phyloP scores from a whole-genome alignment of 2,113 vertebrate genomes.

The Promerops cafer region DNA sequence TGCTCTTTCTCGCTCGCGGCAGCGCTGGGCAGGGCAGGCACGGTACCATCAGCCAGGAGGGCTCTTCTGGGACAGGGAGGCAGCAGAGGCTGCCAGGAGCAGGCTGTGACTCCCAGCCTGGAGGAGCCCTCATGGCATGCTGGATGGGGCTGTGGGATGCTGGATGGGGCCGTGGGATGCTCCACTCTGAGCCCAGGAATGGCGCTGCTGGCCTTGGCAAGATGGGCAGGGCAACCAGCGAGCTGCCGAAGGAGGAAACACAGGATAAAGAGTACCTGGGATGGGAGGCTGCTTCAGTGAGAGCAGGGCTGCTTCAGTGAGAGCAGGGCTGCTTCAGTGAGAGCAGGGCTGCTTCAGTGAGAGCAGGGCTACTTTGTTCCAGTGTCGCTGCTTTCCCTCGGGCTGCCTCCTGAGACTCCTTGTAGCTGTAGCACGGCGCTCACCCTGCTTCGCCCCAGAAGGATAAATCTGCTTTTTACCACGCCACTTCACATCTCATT shows the following conservation, averaged over 20 bases:
- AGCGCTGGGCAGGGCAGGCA: not conserved
- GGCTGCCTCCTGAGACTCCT: not conserved
- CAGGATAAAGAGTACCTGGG: not conserved
- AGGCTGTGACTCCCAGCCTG: not conserved
- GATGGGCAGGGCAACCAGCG: not conserved
- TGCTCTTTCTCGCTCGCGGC: not conserved
- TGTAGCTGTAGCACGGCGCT: not conserved
- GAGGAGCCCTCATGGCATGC: not conserved
- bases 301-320: not conserved
- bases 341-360: not conserved
- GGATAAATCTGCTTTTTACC: not conserved
- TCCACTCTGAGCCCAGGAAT: not conserved
- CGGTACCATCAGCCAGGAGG: not conserved
- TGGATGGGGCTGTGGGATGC: not conserved
- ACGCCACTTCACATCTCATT: not conserved
- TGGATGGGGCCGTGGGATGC: not conserved
- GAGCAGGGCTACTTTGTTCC: not conserved
- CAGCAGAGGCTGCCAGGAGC: not conserved
- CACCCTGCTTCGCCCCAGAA: constrained; percentile 12
- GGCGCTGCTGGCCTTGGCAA: not conserved
- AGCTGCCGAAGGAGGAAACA: constrained; percentile 1
- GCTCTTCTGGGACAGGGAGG: constrained; percentile 1
- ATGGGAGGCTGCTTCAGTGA: not conserved
- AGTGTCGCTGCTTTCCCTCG: not conserved
- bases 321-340: not conserved